Percentiles rank a stretch among this genome's conserved stretches.
Conservation (phyloP, 2,113 vertebrate genomes). For the rat (Rattus norvegicus) region GRCr8 NC_086023.1:171261001-171261500, state of each 20-base stretch:
- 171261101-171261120: not conserved
- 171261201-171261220: not conserved
- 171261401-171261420: not conserved
- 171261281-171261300: not conserved
- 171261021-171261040: too few relatives aligned
- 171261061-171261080: too few relatives aligned
- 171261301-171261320: not conserved
- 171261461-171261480: not conserved
- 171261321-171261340: fast-evolving
- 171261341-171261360: not conserved
- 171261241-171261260: not conserved
- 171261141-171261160: not conserved
- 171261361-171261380: not conserved
- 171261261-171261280: not conserved
- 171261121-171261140: not conserved
- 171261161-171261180: too few relatives aligned
- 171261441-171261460: not conserved
- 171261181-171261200: not conserved
- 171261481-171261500: not conserved
- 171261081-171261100: not conserved
- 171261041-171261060: not conserved
- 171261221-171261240: not conserved
- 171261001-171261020: not conserved
- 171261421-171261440: not conserved
- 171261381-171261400: not conserved